phyloP scores from a whole-genome alignment of 1,140 invertebrate species.

The Drosophila prosaltans region DNA sequence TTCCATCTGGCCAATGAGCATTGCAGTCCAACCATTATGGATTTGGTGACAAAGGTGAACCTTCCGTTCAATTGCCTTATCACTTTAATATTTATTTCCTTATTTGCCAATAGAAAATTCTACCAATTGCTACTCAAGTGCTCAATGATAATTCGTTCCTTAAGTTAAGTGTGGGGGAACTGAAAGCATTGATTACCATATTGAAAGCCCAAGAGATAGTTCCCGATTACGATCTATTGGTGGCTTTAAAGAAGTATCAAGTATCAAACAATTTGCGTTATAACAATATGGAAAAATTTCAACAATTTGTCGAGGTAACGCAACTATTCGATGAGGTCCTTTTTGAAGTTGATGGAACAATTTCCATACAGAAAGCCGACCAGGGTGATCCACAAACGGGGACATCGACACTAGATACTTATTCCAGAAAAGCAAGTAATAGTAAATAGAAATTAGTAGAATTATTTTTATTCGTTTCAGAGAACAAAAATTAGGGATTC shows the following conservation, averaged over 20 bases:
- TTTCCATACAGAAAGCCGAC: neutral
- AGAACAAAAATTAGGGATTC: slow-evolving; percentile 28
- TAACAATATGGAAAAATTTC: slow-evolving; percentile 46
- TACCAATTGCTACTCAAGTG: slow-evolving; percentile 40
- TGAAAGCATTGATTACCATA: slow-evolving; percentile 41
- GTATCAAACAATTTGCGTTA: slow-evolving; percentile 42
- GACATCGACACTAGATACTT: neutral
- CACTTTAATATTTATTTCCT: neutral
- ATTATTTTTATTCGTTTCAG: slow-evolving; percentile 38
- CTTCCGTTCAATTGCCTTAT: no score
- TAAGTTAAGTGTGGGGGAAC: slow-evolving; percentile 30
- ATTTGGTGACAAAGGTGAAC: slow-evolving; percentile 43
- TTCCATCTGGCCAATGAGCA: slow-evolving; percentile 49
- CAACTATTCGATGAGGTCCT: slow-evolving; percentile 30
- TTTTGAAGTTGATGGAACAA: slow-evolving; percentile 49
- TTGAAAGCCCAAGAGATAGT: slow-evolving; percentile 26
- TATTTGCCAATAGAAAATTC: slow-evolving; percentile 37
- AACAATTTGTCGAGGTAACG: slow-evolving; percentile 48
- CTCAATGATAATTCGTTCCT: slow-evolving; percentile 45
- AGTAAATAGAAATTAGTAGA: neutral
- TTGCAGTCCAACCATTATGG: slow-evolving; percentile 25
- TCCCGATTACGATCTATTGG: slow-evolving; percentile 30
- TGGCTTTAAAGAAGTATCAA: slow-evolving; percentile 48
- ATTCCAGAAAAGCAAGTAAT: neutral
- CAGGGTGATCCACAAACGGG: no score